Conservation (phyloP, 2,797 vertebrate species). For the Apodemus agrarius region DNA sequence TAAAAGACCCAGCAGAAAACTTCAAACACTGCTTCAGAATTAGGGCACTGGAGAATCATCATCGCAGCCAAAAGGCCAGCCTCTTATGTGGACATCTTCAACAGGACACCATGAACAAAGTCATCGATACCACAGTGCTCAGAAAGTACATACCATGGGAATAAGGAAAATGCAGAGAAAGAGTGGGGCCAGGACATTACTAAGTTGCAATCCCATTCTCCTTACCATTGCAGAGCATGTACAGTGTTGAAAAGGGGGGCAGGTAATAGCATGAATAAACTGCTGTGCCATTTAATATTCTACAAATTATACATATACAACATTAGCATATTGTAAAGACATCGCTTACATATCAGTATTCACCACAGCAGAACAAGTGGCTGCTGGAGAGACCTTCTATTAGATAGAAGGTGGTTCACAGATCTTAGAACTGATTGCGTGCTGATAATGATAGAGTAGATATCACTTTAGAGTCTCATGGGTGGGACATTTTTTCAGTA, state of each 20-base stretch:
- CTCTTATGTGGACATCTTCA: slow-evolving; percentile 18
- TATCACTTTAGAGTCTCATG: neutral
- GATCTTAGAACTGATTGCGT: neutral
- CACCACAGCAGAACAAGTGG: slow-evolving; percentile 10
- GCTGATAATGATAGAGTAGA: neutral
- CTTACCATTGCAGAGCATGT: neutral
- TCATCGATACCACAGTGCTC: slow-evolving; percentile 18
- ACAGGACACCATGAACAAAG: neutral
- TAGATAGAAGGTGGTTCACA: neutral
- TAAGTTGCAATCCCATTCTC: neutral
- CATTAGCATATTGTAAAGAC: neutral
- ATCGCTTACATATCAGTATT: neutral
- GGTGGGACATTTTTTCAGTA: neutral
- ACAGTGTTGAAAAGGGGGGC: neutral
- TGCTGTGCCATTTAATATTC: neutral
- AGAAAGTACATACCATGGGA: neutral
- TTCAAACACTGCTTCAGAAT: slow-evolving; percentile 60
- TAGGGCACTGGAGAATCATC: neutral
- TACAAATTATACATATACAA: neutral
- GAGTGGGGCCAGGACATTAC: neutral
- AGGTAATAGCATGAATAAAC: neutral
- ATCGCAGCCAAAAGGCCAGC: neutral
- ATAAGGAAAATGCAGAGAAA: neutral
- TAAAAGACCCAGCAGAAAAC: slow-evolving; percentile 66
- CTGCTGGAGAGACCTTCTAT: neutral